A percentile compares a stretch with the other conserved stretches of the same genome.
Evolutionary conservation across 2,888 invertebrate species (phyloP).

Genomic region (Thalpophila matura): DNA sequence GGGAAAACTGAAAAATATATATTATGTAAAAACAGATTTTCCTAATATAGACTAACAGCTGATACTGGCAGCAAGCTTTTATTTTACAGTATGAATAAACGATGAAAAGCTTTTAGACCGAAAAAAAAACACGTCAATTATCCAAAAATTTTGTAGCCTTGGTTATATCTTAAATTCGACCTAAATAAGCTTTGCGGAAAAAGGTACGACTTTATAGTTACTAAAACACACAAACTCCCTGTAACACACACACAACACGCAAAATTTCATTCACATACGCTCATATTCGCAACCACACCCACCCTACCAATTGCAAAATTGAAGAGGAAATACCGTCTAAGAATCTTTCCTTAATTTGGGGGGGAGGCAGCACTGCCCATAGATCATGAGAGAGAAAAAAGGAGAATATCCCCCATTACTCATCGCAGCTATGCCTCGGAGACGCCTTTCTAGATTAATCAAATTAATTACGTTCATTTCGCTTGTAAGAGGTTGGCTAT

Average conservation of each 20-base stretch:
- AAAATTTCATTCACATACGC: not conserved
- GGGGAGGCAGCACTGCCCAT: conserved; percentile 25
- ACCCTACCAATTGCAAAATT: not conserved
- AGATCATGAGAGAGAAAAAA: conserved; percentile 60
- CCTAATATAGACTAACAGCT: conserved; percentile 11
- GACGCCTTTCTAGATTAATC: conserved; percentile 82
- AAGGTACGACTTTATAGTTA: not conserved
- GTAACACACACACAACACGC: not conserved
- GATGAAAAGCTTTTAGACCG: conserved; percentile 9
- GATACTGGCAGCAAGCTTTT: not conserved
- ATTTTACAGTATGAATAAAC: not conserved
- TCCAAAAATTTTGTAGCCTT: not conserved
- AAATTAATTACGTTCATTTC: conserved; percentile 85
- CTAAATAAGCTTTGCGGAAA: not conserved
- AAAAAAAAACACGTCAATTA: not conserved
- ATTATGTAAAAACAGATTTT: conserved; percentile 1
- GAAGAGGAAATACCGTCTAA: conserved; percentile 11
- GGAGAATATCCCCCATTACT: conserved; percentile 74
- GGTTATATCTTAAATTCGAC: not conserved
- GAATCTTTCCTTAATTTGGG: conserved; percentile 16
- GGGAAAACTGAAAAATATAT: not conserved
- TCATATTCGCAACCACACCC: not conserved
- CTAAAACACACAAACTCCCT: not conserved
- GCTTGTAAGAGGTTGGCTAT: conserved; percentile 71
- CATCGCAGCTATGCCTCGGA: conserved; percentile 77